Conservation (phyloP, 1,140 invertebrate genomes). For the Trinorchestia longiramus region DNA sequence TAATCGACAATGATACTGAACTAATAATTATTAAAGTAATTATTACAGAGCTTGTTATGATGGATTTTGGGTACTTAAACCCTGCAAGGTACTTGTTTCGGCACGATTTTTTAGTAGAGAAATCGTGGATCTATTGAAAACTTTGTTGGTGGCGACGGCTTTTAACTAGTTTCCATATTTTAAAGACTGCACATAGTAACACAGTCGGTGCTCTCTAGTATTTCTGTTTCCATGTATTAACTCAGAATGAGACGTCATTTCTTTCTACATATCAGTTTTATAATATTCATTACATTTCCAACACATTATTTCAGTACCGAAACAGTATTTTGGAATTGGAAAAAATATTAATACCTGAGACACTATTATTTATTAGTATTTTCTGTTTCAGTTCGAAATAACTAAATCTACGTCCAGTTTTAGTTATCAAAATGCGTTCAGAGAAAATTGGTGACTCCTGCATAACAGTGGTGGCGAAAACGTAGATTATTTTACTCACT, state of each 20-base stretch:
- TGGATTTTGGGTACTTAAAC: background rate
- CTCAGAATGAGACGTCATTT: background rate
- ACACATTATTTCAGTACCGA: background rate
- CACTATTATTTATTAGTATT: background rate
- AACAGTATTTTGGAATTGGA: background rate
- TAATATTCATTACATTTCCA: background rate
- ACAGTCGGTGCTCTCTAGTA: background rate
- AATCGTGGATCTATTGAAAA: too few species aligned
- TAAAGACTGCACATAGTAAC: too few species aligned
- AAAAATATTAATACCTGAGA: background rate
- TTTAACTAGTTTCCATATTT: too few species aligned
- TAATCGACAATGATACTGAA: background rate
- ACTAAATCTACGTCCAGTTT: background rate
- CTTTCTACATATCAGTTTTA: background rate
- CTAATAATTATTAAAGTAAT: background rate
- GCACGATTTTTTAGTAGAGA: too few species aligned
- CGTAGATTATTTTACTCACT: background rate
- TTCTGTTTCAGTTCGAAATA: background rate
- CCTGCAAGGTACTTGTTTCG: too few species aligned
- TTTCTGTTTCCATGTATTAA: background rate
- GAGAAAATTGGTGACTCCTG: background rate
- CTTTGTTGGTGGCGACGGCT: too few species aligned
- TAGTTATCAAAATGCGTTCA: background rate
- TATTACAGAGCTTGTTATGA: background rate
- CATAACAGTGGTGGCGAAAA: background rate